Percentiles rank a stretch among this genome's conserved stretches.
These are phyloP conservation scores for Prunella himalayana DNA, from an alignment of 2,113 vertebrate genomes.

Conservation along the genomic window DNA sequence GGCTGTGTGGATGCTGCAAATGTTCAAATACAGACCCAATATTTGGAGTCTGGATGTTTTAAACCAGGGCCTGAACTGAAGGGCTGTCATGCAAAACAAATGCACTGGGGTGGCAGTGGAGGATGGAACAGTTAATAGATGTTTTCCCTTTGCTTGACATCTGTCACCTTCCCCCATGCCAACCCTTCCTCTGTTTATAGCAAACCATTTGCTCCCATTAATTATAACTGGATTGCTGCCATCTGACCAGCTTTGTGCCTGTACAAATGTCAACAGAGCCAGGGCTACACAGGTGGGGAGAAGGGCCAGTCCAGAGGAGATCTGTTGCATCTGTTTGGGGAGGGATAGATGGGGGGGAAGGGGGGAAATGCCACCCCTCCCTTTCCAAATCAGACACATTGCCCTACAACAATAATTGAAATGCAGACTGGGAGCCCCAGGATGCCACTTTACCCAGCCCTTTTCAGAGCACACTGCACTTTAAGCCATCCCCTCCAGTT, in stretches of 20 bases:
- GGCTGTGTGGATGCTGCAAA: not conserved
- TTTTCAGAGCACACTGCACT: conserved; percentile 29
- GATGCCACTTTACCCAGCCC: conserved; percentile 8
- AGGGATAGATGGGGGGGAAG: not conserved
- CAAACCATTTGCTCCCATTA: conserved; percentile 48
- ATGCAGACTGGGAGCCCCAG: not conserved
- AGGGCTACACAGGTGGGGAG: not conserved
- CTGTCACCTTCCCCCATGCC: conserved; percentile 27
- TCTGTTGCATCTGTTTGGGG: not conserved
- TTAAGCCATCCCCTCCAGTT: conserved; percentile 36
- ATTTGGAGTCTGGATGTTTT: not conserved
- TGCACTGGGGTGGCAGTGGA: not conserved
- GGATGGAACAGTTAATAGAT: conserved; percentile 22
- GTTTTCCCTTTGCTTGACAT: conserved; percentile 41
- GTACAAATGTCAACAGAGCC: not conserved
- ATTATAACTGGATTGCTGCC: conserved; percentile 32
- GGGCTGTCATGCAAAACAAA: not conserved
- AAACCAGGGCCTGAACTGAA: not conserved
- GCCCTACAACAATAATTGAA: not conserved
- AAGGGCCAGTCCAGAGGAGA: not conserved
- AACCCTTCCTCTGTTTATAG: conserved; percentile 31
- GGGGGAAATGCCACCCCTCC: not conserved
- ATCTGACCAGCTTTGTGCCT: conserved; percentile 4
- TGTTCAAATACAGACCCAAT: not conserved
- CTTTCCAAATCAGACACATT: not conserved